phyloP scores from a whole-genome alignment of 2,113 vertebrate genomes.

The Hydrochoerus hydrochaeris region DNA sequence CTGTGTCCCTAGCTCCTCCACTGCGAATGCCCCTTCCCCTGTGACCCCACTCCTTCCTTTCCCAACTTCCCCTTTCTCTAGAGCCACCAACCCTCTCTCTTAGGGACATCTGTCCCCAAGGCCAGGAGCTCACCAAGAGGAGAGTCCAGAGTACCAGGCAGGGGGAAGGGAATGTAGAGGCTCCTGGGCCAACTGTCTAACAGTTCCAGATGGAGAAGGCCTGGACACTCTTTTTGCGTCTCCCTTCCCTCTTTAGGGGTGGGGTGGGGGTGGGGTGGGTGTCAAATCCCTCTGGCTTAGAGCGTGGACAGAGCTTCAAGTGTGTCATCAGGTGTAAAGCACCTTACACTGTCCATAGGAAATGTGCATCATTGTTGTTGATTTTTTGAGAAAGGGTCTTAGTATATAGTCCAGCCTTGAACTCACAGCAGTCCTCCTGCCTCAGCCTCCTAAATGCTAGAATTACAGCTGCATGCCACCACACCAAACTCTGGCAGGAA shows the following conservation, averaged over 20 bases:
- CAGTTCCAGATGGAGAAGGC: neutral
- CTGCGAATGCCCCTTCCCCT: neutral
- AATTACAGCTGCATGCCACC: neutral
- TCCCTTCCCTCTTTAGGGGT: neutral
- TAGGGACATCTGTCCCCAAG: neutral
- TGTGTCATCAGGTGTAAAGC: neutral
- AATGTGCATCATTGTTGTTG: too few relatives aligned
- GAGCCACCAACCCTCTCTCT: neutral
- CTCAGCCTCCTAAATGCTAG: neutral
- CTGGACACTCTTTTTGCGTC: too few relatives aligned
- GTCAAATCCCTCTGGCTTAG: neutral
- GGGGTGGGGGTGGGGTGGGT: too few relatives aligned
- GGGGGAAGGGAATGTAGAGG: neutral
- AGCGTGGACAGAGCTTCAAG: neutral
- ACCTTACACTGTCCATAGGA: rapidly evolving
- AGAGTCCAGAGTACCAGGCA: neutral
- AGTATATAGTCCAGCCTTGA: neutral
- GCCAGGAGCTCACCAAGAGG: neutral
- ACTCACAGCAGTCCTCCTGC: neutral
- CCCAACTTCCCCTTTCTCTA: neutral
- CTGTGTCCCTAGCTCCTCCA: neutral
- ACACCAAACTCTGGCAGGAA: neutral
- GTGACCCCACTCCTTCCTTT: neutral
- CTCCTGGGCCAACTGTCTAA: too few relatives aligned
- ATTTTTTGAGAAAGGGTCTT: neutral